These are phyloP conservation scores for Castor canadensis DNA, from an alignment of 2,113 vertebrate genomes.

Conservation along the genomic window DNA sequence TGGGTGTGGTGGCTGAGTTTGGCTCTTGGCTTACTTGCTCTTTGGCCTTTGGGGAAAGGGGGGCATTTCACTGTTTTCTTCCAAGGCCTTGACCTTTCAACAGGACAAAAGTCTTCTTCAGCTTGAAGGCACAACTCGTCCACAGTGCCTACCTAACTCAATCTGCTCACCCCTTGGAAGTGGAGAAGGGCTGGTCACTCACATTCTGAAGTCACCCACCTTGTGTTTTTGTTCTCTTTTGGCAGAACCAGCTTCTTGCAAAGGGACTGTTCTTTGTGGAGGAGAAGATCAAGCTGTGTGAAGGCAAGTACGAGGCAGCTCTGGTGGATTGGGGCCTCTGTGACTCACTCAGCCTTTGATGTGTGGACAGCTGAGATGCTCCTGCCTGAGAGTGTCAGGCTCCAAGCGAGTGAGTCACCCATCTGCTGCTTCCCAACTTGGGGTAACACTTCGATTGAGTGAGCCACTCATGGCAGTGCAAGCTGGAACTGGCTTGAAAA, in stretches of 20 bases:
- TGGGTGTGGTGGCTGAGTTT: accelerated
- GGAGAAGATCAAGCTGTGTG: conserved; percentile 91
- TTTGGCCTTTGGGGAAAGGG: not conserved
- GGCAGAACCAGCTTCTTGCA: conserved; percentile 94
- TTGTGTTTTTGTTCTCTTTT: conserved; percentile 77
- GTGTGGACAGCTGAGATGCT: conserved; percentile 42
- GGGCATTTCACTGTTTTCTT: not conserved
- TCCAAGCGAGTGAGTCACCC: not conserved
- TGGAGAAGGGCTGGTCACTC: not conserved
- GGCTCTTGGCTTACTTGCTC: too few relatives aligned
- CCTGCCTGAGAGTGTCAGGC: not conserved
- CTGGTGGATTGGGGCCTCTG: not conserved
- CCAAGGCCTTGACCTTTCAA: not conserved
- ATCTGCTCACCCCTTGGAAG: accelerated
- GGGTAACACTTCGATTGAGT: not conserved
- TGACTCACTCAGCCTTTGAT: conserved; percentile 63
- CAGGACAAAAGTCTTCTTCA: not conserved
- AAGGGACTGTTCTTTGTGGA: conserved; percentile 92
- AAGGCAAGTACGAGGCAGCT: conserved; percentile 85
- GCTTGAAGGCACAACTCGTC: not conserved
- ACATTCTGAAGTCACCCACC: conserved; percentile 42
- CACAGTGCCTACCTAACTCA: not conserved
- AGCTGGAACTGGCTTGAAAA: not conserved
- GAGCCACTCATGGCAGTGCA: not conserved
- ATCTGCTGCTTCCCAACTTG: not conserved